Percentiles rank a stretch among this genome's conserved stretches.
Evolutionary conservation across 2,888 invertebrate genomes (phyloP).

Genomic region (Limnephilus auricula): DNA sequence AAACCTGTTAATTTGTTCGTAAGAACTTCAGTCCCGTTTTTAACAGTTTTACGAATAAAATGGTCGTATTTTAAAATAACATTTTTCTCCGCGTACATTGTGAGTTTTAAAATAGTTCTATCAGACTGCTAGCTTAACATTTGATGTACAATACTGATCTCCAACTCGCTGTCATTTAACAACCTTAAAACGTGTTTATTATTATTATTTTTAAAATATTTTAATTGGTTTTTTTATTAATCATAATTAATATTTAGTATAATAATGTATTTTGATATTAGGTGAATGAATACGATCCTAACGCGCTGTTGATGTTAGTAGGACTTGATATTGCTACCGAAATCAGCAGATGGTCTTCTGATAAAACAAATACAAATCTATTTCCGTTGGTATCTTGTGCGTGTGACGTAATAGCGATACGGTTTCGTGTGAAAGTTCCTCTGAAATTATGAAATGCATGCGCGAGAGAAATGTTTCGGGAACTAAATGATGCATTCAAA

Average conservation of each 20-base stretch:
- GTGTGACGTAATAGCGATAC: constrained; percentile 39
- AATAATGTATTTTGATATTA: not conserved
- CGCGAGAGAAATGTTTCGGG: not conserved
- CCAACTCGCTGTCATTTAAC: not conserved
- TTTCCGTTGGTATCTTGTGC: constrained; percentile 37
- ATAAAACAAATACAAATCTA: constrained; percentile 43
- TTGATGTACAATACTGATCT: no score
- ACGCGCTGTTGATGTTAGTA: not conserved
- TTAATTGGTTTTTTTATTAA: no score
- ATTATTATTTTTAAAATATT: no score
- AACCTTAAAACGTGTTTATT: not conserved
- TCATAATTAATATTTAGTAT: not conserved
- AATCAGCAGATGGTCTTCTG: constrained; percentile 39
- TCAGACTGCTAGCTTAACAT: no score
- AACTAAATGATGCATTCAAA: not conserved
- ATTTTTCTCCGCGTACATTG: no score
- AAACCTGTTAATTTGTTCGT: no score
- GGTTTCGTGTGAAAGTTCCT: constrained; percentile 14
- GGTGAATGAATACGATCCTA: not conserved
- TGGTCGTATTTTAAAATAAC: no score
- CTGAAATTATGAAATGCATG: constrained; percentile 3
- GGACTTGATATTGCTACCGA: not conserved
- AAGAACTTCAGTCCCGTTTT: no score
- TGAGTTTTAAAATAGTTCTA: no score
- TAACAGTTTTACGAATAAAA: no score